Percentiles rank a stretch among this genome's conserved stretches.
These are phyloP conservation scores for Neodon shergylaensis DNA, from an alignment of 2,113 vertebrate genomes.

Conservation along the genomic window DNA sequence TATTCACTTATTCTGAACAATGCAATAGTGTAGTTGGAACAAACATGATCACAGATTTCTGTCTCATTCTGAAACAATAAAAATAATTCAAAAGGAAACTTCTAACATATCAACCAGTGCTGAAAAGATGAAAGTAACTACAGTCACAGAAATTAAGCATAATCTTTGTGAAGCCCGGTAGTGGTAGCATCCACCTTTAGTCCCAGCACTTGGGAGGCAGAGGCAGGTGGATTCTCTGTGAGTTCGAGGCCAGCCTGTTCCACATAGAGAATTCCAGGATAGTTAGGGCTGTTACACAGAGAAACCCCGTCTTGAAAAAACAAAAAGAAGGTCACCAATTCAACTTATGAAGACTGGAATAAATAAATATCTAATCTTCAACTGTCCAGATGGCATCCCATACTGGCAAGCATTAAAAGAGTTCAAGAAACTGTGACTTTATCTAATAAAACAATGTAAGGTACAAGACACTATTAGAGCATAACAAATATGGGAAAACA, in stretches of 20 bases:
- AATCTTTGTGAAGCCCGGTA: not conserved
- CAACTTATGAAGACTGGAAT: not conserved
- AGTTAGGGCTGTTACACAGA: no score
- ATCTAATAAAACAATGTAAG: not conserved
- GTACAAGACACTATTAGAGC: not conserved
- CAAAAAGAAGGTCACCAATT: not conserved
- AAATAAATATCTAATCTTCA: not conserved
- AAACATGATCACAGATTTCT: not conserved
- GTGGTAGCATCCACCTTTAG: no score
- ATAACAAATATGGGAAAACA: not conserved
- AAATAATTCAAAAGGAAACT: not conserved
- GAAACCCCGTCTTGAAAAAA: no score
- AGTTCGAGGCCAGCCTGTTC: no score
- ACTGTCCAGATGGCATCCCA: not conserved
- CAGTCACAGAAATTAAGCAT: not conserved
- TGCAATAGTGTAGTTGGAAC: not conserved
- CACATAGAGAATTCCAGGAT: no score
- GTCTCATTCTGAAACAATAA: not conserved
- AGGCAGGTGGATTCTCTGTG: no score
- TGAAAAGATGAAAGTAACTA: not conserved
- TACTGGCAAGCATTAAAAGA: not conserved
- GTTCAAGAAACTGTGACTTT: not conserved
- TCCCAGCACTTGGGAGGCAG: no score
- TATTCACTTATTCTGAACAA: not conserved
- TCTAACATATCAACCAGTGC: not conserved